Percentiles rank a stretch among this genome's conserved stretches.
These are phyloP conservation scores for Dendrolimus punctatus DNA, from an alignment of 1,140 invertebrate genomes.

Conservation along the genomic window DNA sequence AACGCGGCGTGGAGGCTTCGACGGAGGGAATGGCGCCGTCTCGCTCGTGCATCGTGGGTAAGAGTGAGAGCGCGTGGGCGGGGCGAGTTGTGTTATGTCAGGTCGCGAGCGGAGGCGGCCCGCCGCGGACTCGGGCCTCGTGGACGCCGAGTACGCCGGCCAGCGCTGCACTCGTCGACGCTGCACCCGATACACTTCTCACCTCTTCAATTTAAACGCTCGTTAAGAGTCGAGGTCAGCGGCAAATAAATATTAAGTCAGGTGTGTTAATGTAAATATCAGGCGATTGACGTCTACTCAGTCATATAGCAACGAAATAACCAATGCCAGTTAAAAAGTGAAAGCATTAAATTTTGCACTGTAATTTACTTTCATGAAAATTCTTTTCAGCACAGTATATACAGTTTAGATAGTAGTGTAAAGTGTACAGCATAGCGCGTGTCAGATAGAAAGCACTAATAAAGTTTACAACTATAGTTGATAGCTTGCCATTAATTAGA, in stretches of 20 bases:
- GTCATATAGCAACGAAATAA: too few species aligned
- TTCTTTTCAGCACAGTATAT: too few species aligned
- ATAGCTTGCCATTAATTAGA: background rate
- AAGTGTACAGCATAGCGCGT: too few species aligned
- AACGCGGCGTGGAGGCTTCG: constrained; percentile 58
- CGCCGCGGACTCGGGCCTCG: constrained; percentile 23
- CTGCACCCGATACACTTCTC: constrained; percentile 54
- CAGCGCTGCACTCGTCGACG: constrained; percentile 31
- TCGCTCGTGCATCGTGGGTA: constrained; percentile 31
- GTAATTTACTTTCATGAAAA: too few species aligned
- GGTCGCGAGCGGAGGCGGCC: constrained; percentile 38
- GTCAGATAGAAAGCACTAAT: too few species aligned
- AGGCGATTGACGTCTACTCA: too few species aligned
- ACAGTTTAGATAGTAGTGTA: too few species aligned
- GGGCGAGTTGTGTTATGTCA: constrained; percentile 53
- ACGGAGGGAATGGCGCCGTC: constrained; percentile 38
- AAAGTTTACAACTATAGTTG: background rate
- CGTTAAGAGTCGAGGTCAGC: constrained; percentile 33
- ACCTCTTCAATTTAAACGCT: constrained; percentile 46
- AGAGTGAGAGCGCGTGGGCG: constrained; percentile 56
- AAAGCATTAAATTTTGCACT: too few species aligned
- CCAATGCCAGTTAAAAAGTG: too few species aligned
- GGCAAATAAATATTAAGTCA: constrained; percentile 29
- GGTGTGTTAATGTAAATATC: constrained; percentile 6
- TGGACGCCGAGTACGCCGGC: constrained; percentile 35